phyloP scores from a whole-genome alignment of 2,113 vertebrate genomes.

The Solea senegalensis region DNA sequence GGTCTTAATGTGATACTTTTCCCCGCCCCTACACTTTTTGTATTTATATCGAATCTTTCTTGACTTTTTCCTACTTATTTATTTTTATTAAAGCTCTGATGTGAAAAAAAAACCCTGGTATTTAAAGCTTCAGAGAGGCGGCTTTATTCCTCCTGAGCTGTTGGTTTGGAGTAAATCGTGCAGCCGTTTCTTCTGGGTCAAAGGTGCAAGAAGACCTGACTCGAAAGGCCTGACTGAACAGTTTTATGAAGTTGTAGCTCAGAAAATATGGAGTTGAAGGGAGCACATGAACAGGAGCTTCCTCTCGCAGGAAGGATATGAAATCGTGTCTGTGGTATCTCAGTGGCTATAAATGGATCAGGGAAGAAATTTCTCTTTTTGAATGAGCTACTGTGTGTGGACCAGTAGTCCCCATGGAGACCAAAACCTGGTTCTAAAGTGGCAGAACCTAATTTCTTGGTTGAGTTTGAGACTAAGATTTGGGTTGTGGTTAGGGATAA shows the following conservation, averaged over 20 bases:
- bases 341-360: conserved; percentile 49
- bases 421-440: no score
- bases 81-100: neutral
- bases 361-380: conserved; percentile 38
- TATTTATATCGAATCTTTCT: neutral
- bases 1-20: no score
- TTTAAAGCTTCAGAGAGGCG: neutral
- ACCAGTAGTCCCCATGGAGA: no score
- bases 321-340: conserved; percentile 60
- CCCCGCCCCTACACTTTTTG: no score
- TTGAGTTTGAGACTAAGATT: no score
- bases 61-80: neutral
- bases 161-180: neutral
- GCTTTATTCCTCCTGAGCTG: neutral
- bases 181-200: neutral
- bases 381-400: conserved; percentile 21
- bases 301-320: conserved; percentile 75
- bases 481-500: no score
- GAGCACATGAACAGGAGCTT: conserved; percentile 43
- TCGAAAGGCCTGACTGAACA: conserved; percentile 21
- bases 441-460: no score
- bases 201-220: neutral
- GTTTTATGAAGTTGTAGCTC: conserved; percentile 10
- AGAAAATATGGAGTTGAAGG: conserved; percentile 7
- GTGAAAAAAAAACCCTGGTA: neutral